phyloP scores from a whole-genome alignment of 2,888 invertebrate species.

The Xanthorhoe designata region DNA sequence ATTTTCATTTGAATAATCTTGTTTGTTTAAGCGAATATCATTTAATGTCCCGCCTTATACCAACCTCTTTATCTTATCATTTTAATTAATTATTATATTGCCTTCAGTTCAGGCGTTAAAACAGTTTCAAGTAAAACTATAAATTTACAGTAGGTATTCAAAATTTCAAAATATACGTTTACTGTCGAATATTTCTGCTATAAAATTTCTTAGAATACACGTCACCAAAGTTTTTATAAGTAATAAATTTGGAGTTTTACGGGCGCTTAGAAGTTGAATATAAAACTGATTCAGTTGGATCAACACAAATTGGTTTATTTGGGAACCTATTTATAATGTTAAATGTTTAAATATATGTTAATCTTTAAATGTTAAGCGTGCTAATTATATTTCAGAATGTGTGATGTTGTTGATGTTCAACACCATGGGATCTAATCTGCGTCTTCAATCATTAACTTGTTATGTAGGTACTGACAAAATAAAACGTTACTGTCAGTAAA shows the following conservation, averaged over 20 bases:
- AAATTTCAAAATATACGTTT: constrained; percentile 26
- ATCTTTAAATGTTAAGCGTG: no score
- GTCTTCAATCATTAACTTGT: not conserved
- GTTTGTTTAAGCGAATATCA: constrained; percentile 24
- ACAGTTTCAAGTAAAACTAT: constrained; percentile 30
- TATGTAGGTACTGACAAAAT: no score
- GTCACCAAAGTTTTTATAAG: constrained; percentile 30
- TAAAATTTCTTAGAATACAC: constrained; percentile 29
- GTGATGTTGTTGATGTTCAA: not conserved
- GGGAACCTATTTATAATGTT: not conserved
- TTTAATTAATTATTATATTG: constrained; percentile 38
- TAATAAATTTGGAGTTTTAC: constrained; percentile 36
- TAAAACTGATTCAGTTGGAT: constrained; percentile 28
- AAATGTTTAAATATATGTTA: no score
- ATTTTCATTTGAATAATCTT: constrained; percentile 34
- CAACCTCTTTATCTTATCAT: constrained; percentile 38
- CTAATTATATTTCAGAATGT: not conserved
- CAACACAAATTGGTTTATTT: constrained; percentile 14
- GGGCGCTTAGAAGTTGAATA: constrained; percentile 25
- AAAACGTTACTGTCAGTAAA: no score
- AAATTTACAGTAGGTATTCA: constrained; percentile 25
- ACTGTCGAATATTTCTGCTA: constrained; percentile 26
- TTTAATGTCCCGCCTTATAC: constrained; percentile 31
- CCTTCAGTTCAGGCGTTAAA: constrained; percentile 38
- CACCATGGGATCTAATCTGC: not conserved